Base-by-base conservation (phyloP, 2,888 invertebrate genomes). In the Apodemia mormo region DNA sequence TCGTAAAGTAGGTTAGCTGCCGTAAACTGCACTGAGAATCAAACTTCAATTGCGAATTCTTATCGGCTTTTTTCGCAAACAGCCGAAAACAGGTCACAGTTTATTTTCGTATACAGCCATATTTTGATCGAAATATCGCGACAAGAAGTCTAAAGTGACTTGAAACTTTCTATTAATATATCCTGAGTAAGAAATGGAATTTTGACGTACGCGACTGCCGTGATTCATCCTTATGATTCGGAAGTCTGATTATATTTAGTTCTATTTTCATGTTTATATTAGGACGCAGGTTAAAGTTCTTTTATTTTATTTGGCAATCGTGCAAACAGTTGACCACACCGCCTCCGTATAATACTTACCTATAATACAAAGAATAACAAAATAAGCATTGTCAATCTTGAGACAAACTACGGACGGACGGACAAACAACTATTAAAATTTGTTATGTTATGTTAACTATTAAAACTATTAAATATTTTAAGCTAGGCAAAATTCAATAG, bases 1-100 rank as follows among this genome's bases (percentile, higher is more conserved):
- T 86, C 82, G 74, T 72, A 83, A 91, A 84, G 84, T 92, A 90
- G 92, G 92, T 90, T 90, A 90, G 88, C 87, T 87, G 86, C 90
- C 81, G 86, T 88, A 85, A 82, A 86, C 79, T 82, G 81, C 83
- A 84, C 85, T 83, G 81, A 85, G 81, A 84, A 83, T 86, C 87
- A 86, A 92, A 92, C 88, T 87, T 89, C 89, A 83, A 88, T 84
- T 80, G 90, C 90, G 76, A 89, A 88, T 85, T 85, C 85, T 91
- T 92, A 92, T 92, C 91, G 77, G 77, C 22, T 54, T 84, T 81
- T 89, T 88, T 87, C 83, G 87, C 86, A 86, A 89, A 83, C 82
- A 76, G 76, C 78, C 75, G 71, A 74, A 90, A 90, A 86, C 88
- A 74, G 91, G 90, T 87, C 90, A 86, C 77, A 79, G 79, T 81